phyloP scores from a whole-genome alignment of 2,113 vertebrate genomes.

The Archocentrus centrarchus region DNA sequence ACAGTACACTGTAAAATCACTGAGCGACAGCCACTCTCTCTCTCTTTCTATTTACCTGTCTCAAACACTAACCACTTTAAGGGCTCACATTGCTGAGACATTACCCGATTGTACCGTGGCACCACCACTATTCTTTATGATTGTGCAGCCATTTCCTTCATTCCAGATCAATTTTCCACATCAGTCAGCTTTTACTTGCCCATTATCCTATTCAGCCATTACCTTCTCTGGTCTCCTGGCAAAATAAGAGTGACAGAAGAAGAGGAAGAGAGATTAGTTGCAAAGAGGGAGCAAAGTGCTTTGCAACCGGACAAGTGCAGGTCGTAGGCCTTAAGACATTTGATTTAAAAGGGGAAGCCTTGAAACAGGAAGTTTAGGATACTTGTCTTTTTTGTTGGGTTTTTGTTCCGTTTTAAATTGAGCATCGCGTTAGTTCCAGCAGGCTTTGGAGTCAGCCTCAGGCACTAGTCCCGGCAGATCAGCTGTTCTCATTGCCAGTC shows the following conservation, averaged over 20 bases:
- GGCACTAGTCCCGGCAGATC: not conserved
- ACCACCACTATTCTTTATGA: slow-evolving; percentile 47
- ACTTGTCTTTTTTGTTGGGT: not conserved
- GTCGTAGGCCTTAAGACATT: slow-evolving; percentile 28
- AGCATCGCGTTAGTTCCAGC: not conserved
- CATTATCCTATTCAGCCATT: slow-evolving; percentile 70
- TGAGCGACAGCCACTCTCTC: slow-evolving; percentile 23
- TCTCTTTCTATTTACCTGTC: slow-evolving; percentile 46
- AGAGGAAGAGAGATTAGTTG: slow-evolving; percentile 6
- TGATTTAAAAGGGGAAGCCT: slow-evolving; percentile 8
- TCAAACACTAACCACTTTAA: slow-evolving; percentile 62
- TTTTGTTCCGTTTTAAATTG: not conserved
- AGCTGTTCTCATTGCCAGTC: not conserved
- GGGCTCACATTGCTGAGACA: slow-evolving; percentile 49
- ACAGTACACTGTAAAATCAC: slow-evolving; percentile 37
- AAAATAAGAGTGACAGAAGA: slow-evolving; percentile 27
- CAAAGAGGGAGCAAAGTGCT: slow-evolving; percentile 12
- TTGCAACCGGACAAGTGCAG: not conserved
- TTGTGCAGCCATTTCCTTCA: slow-evolving; percentile 65
- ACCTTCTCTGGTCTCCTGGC: slow-evolving; percentile 49
- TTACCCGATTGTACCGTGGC: slow-evolving; percentile 47
- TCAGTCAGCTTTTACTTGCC: slow-evolving; percentile 70
- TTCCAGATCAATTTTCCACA: slow-evolving; percentile 72
- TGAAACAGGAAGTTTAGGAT: not conserved
- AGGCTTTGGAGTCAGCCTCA: not conserved